Evolutionary conservation across 2,888 invertebrate species (phyloP).

Genomic region (Yponomeuta evonymella): DNA sequence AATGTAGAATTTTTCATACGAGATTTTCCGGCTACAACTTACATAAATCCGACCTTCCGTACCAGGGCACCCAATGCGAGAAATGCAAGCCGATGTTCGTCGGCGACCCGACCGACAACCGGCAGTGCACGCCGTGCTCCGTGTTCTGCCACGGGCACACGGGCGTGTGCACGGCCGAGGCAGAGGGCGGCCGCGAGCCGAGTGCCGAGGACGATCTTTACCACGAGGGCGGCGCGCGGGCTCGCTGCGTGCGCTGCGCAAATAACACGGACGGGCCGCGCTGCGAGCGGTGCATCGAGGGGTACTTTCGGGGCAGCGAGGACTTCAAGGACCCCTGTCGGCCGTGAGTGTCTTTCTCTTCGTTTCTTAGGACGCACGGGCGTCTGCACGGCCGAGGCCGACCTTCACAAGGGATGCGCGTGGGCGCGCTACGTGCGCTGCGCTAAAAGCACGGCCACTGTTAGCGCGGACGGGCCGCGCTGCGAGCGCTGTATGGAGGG

Average conservation of each 20-base stretch:
- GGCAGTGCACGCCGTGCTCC: constrained; percentile 89
- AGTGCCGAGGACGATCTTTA: constrained; percentile 70
- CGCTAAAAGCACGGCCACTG: constrained; percentile 80
- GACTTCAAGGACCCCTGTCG: constrained; percentile 86
- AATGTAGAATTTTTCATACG: too few relatives aligned
- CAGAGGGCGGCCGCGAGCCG: constrained; percentile 51
- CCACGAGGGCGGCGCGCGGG: constrained; percentile 82
- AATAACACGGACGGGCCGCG: constrained; percentile 88
- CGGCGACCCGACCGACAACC: constrained; percentile 92
- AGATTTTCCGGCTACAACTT: too few relatives aligned
- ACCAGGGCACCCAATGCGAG: constrained; percentile 90
- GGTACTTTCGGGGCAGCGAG: constrained; percentile 85
- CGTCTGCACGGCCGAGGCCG: constrained; percentile 81
- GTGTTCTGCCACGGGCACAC: constrained; percentile 95
- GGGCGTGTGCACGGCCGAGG: constrained; percentile 82
- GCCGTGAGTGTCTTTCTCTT: constrained; percentile 67
- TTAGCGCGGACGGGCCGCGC: constrained; percentile 76
- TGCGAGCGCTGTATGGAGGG: constrained; percentile 89
- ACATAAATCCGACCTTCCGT: constrained; percentile 16
- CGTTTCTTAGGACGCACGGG: constrained; percentile 81
- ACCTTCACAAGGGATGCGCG: constrained; percentile 36
- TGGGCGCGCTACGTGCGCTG: constrained; percentile 84
- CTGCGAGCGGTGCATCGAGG: constrained; percentile 87
- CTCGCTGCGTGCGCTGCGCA: constrained; percentile 89
- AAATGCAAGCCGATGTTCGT: constrained; percentile 94